Base-by-base conservation (phyloP, 2,797 vertebrate species). In the Sus cebifrons region DNA sequence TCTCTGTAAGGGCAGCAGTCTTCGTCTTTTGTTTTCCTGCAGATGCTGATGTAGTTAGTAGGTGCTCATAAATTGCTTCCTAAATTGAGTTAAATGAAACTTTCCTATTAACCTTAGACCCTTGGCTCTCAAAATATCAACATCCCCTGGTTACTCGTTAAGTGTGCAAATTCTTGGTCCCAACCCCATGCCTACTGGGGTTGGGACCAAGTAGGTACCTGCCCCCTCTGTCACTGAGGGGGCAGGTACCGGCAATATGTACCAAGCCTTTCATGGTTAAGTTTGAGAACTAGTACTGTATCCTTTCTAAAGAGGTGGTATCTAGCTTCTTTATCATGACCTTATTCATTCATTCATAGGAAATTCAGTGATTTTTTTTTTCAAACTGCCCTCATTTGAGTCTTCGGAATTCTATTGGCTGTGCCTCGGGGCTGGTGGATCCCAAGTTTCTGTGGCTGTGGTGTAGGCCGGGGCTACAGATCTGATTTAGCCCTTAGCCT, bases 41-140 rank as follows among this genome's bases (percentile, higher is more conserved):
- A 36, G 60, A 84, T 82, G 3, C 52, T 87, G 54, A 21, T 67
- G 10, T 15, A 68, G 20, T 97, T 92, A 62, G 36, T 79, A 78
- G 58, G 18, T 87, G 25, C 44, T 74, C 40, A 52, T 23, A 56
- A 15, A 36, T 77, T 44, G 20, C 20, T 29, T 90, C 75, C 14
- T 62, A 25, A 84, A 64, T 81, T 78, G 60, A 92, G 10, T 77
- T 44, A 17, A 78, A 86, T 44, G 25, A 75, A 74, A 58, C 36
- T 68, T 64, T 73, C 23, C 67, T 86, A 21, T 58, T 54, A 84
- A 25, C 16, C 79, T 7, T 62, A 94, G 52, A 71, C 77, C 27
- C 70, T 5, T 74, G 52, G 15, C 5, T 92, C 15, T 91, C 1
- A n/a, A 78, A 81, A 25, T 2, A 70, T 36, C 15, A 65, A 52